Percentiles rank a stretch among this genome's conserved stretches.
phyloP scores from a whole-genome alignment of 2,888 invertebrate genomes.

The Lithophane ornitopus region DNA sequence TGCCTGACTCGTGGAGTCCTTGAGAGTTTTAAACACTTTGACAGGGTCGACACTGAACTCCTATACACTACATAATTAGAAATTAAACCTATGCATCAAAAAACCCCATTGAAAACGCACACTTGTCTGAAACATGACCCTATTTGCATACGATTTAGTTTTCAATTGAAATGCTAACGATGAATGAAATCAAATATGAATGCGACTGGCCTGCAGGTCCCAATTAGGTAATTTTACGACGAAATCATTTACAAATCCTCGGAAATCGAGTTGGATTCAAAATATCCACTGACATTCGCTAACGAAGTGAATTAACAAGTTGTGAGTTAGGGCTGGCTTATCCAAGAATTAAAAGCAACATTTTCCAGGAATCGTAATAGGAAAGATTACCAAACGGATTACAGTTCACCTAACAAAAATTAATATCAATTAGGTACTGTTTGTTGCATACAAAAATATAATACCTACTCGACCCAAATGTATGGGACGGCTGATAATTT shows the following conservation, averaged over 20 bases:
- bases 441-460: no score
- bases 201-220: slow-evolving; percentile 11
- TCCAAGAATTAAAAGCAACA: not conserved
- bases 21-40: no score
- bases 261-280: slow-evolving; percentile 27
- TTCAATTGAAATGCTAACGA: slow-evolving; percentile 34
- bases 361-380: slow-evolving; percentile 10
- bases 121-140: slow-evolving; percentile 15
- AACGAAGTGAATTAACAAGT: slow-evolving; percentile 26
- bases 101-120: not conserved
- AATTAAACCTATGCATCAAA: slow-evolving; percentile 6
- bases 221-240: slow-evolving; percentile 40
- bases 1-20: no score
- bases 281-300: slow-evolving; percentile 6
- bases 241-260: slow-evolving; percentile 16
- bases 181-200: slow-evolving; percentile 34
- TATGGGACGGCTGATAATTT: no score
- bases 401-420: not conserved
- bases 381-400: not conserved
- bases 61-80: no score
- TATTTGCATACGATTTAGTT: slow-evolving; percentile 42
- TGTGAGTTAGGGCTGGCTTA: not conserved
- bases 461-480: no score
- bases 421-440: no score
- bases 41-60: no score